A percentile compares a stretch with the other conserved stretches of the same genome.
Evolutionary conservation across 2,797 vertebrate species (phyloP).

Genomic region (Antennarius maculatus): DNA sequence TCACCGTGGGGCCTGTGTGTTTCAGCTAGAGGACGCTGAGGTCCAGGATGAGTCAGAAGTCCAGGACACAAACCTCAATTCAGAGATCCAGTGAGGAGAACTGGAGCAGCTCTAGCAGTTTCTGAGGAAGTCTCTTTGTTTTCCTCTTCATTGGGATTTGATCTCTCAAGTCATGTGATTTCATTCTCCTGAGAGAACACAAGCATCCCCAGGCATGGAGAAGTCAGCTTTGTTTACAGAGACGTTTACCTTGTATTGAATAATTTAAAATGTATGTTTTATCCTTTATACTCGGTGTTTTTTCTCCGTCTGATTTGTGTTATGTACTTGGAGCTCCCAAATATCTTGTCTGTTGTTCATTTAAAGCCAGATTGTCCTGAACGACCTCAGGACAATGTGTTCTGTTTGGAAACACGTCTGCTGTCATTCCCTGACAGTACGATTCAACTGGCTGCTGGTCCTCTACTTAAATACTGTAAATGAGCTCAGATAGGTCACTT

Average conservation of each 20-base stretch:
- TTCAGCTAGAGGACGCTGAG: constrained; percentile 82
- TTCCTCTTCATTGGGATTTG: constrained; percentile 30
- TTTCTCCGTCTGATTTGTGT: constrained; percentile 22
- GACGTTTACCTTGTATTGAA: constrained; percentile 71
- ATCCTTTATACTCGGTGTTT: constrained; percentile 52
- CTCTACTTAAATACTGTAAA: constrained; percentile 32
- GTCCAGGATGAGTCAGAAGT: constrained; percentile 17
- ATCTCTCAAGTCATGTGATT: constrained; percentile 51
- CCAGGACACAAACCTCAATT: constrained; percentile 31
- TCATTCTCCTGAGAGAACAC: constrained; percentile 36
- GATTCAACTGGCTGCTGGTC: constrained; percentile 26
- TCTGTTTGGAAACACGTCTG: constrained; percentile 42
- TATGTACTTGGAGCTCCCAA: constrained; percentile 43
- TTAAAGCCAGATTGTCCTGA: constrained; percentile 26
- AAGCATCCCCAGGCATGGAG: constrained; percentile 31
- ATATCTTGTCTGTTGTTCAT: constrained; percentile 34
- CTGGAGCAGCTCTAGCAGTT: constrained; percentile 23
- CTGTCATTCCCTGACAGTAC: constrained; percentile 17
- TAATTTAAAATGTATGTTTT: constrained; percentile 75
- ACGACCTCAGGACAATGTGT: constrained; percentile 63
- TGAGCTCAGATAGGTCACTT: constrained; percentile 35
- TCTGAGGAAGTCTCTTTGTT: constrained; percentile 19
- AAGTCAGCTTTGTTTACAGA: constrained; percentile 80
- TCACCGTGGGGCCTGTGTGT: constrained; percentile 88
- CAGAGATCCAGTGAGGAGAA: constrained; percentile 42